These are phyloP conservation scores for Asteroscopus sphinx DNA, from an alignment of 2,888 invertebrate species.

Conservation along the genomic window DNA sequence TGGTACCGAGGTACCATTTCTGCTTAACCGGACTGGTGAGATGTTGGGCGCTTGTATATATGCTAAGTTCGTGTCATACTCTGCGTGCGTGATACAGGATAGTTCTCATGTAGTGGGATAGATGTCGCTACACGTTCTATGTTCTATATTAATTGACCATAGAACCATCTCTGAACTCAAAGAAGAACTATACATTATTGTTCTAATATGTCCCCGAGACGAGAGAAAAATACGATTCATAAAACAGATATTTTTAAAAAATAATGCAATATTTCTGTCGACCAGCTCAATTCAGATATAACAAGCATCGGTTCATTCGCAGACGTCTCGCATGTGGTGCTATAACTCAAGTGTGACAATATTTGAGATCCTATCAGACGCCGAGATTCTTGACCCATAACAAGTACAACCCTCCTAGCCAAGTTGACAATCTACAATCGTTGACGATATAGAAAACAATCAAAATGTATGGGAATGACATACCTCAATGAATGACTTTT, in stretches of 20 bases:
- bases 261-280: slow-evolving; percentile 27
- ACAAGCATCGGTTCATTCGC: slow-evolving; percentile 40
- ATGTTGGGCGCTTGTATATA: too few species aligned
- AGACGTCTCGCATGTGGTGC: slow-evolving; percentile 31
- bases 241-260: slow-evolving; percentile 30
- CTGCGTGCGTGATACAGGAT: too few species aligned
- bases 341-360: slow-evolving; percentile 44
- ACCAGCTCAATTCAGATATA: slow-evolving; percentile 23
- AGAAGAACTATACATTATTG: slow-evolving; percentile 25
- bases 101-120: too few species aligned
- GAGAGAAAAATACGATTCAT: slow-evolving; percentile 19
- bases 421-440: too few species aligned
- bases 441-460: too few species aligned
- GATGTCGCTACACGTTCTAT: too few species aligned
- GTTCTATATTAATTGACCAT: background rate
- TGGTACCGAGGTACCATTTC: too few species aligned
- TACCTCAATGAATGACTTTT: too few species aligned
- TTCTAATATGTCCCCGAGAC: slow-evolving; percentile 10
- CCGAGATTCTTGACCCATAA: slow-evolving; percentile 24
- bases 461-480: too few species aligned
- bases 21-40: too few species aligned
- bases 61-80: too few species aligned
- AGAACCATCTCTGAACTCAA: slow-evolving; percentile 10
- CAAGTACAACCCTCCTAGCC: too few species aligned
- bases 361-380: slow-evolving; percentile 33